phyloP scores from a whole-genome alignment of 2,113 vertebrate genomes.

The Amblyornis subalaris region DNA sequence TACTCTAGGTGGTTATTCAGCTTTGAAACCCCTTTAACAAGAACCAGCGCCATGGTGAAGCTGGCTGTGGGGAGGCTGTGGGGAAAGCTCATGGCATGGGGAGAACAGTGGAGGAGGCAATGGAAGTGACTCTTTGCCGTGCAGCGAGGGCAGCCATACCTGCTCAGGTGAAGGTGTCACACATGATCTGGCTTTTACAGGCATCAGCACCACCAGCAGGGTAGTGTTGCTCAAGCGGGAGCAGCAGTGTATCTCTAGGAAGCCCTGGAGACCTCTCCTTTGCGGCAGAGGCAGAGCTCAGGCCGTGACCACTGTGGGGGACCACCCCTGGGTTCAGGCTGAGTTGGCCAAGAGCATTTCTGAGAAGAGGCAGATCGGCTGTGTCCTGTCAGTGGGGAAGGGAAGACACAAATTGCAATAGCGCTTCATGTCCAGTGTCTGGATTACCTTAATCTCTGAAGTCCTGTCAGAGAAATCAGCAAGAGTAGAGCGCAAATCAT shows the following conservation, averaged over 20 bases:
- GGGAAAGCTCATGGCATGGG: fast-evolving
- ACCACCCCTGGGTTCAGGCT: neutral
- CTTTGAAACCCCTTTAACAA: neutral
- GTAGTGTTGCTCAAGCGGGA: neutral
- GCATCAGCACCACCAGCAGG: neutral
- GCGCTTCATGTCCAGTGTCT: fast-evolving
- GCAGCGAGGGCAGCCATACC: fast-evolving
- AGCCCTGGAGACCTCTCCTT: neutral
- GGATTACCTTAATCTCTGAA: neutral
- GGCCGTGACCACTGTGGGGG: neutral
- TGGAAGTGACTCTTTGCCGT: neutral
- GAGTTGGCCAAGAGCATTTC: neutral
- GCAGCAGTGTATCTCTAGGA: neutral
- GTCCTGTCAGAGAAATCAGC: neutral
- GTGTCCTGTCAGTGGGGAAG: neutral
- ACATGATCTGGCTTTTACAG: fast-evolving
- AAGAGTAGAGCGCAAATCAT: neutral
- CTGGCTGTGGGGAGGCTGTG: fast-evolving
- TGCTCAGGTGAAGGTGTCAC: neutral
- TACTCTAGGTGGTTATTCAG: neutral
- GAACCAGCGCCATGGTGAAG: fast-evolving
- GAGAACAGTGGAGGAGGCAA: neutral
- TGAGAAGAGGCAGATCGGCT: neutral
- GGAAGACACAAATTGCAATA: neutral
- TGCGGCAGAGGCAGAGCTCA: fast-evolving